Evolutionary conservation across 2,888 invertebrate genomes (phyloP).

Genomic region (Drosophila meridiana): DNA sequence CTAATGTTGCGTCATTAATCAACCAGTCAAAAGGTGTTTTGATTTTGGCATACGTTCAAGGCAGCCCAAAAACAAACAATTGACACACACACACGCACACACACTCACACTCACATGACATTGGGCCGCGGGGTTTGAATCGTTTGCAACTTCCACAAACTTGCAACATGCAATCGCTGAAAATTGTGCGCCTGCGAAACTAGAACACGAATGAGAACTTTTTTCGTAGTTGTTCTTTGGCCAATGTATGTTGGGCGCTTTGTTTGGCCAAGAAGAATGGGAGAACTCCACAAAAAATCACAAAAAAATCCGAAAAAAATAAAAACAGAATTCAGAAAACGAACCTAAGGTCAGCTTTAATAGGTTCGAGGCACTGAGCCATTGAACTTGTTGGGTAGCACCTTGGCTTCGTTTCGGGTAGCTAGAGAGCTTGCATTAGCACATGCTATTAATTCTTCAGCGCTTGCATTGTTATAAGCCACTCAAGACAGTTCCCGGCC

Average conservation of each 20-base stretch:
- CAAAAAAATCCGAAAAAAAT: neutral
- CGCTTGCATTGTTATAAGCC: slow-evolving; percentile 64
- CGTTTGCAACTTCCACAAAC: slow-evolving; percentile 33
- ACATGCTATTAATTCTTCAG: slow-evolving; percentile 70
- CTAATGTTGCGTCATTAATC: slow-evolving; percentile 80
- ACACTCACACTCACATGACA: slow-evolving; percentile 52
- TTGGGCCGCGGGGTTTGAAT: slow-evolving; percentile 51
- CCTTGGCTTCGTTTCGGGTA: slow-evolving; percentile 69
- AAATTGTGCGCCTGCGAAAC: slow-evolving; percentile 69
- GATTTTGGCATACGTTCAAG: slow-evolving; percentile 79
- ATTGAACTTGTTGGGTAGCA: slow-evolving; percentile 80
- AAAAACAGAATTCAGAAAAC: slow-evolving; percentile 16
- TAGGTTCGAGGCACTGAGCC: slow-evolving; percentile 77
- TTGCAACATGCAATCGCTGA: slow-evolving; percentile 54
- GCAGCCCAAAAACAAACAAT: slow-evolving; percentile 62
- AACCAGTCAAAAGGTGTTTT: slow-evolving; percentile 63
- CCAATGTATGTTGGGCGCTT: slow-evolving; percentile 55
- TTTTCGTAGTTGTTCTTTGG: slow-evolving; percentile 39
- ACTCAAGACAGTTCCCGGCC: slow-evolving; percentile 14
- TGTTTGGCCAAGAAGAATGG: slow-evolving; percentile 51
- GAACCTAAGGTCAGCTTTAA: slow-evolving; percentile 81
- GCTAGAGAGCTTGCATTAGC: slow-evolving; percentile 57
- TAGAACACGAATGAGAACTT: slow-evolving; percentile 83
- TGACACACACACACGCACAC: slow-evolving; percentile 37
- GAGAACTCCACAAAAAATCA: slow-evolving; percentile 15